A percentile compares a stretch with the other conserved stretches of the same genome.
phyloP scores from a whole-genome alignment of 2,797 vertebrate genomes.

The Phoxinus dragarum region DNA sequence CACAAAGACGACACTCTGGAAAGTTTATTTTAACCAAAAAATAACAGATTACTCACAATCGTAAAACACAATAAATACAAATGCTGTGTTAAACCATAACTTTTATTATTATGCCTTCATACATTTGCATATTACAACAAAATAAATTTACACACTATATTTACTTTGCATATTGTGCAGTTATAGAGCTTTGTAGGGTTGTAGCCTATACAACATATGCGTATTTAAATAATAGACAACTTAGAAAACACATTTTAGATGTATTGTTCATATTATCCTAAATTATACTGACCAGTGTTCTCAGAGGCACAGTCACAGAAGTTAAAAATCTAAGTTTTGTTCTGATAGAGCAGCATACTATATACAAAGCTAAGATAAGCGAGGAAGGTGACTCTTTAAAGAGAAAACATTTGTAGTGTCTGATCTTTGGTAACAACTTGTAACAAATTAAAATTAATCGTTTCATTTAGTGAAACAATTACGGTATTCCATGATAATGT shows the following conservation, averaged over 20 bases:
- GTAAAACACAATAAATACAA: not conserved
- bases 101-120: constrained; percentile 64
- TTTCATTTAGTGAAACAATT: not conserved
- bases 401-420: constrained; percentile 6
- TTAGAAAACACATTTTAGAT: constrained; percentile 30
- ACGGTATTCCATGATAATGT: not conserved
- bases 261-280: not conserved
- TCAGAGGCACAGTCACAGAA: constrained; percentile 9
- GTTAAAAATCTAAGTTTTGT: constrained; percentile 6
- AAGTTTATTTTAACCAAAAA: not conserved
- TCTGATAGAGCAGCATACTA: not conserved
- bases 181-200: constrained; percentile 17
- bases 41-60: not conserved
- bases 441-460: constrained; percentile 6
- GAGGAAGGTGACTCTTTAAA: not conserved
- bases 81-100: constrained; percentile 29
- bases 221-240: constrained; percentile 1
- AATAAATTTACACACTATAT: constrained; percentile 30
- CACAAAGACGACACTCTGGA: not conserved
- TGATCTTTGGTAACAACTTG: constrained; percentile 44
- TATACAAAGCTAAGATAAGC: not conserved
- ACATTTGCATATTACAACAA: constrained; percentile 63
- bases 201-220: constrained; percentile 1
- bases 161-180: constrained; percentile 50
- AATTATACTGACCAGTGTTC: constrained; percentile 18